Conservation (phyloP, 2,888 invertebrate genomes). For the Ichneumon xanthorius region DNA sequence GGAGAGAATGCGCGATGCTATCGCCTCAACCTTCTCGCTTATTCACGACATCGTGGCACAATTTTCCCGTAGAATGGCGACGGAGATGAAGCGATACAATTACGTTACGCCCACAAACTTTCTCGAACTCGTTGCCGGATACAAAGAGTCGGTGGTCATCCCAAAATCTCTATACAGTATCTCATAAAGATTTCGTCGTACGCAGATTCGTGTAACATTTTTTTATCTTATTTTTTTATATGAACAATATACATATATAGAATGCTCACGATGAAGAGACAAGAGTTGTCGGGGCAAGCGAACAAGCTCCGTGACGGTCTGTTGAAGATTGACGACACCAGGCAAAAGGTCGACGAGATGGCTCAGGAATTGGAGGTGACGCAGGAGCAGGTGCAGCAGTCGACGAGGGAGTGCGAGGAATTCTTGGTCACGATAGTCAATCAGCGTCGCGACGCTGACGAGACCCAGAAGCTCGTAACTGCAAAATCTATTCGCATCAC, state of each 20-base stretch:
- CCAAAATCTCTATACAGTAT: not conserved
- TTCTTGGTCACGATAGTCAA: constrained; percentile 93
- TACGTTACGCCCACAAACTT: constrained; percentile 97
- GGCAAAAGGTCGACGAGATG: constrained; percentile 93
- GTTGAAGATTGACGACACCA: constrained; percentile 95
- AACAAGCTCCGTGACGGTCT: constrained; percentile 93
- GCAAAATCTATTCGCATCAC: constrained; percentile 90
- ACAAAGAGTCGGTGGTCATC: constrained; percentile 88
- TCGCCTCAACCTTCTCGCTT: constrained; percentile 91
- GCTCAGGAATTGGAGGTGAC: constrained; percentile 93
- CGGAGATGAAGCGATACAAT: constrained; percentile 92
- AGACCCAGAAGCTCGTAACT: constrained; percentile 90
- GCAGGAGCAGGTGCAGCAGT: constrained; percentile 90
- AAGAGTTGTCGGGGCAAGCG: constrained; percentile 90
- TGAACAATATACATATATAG: constrained; percentile 83
- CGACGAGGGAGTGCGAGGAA: constrained; percentile 94
- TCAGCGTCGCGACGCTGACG: constrained; percentile 93
- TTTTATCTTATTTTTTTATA: constrained; percentile 20
- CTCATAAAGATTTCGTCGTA: constrained; percentile 1
- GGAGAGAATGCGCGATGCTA: constrained; percentile 88
- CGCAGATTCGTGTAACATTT: not conserved
- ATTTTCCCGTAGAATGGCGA: constrained; percentile 90
- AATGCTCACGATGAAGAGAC: constrained; percentile 90
- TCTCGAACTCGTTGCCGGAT: constrained; percentile 93
- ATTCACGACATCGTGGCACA: constrained; percentile 93